These are phyloP conservation scores for Sigmodon hispidus DNA, from an alignment of 2,113 vertebrate genomes.

Conservation along the genomic window DNA sequence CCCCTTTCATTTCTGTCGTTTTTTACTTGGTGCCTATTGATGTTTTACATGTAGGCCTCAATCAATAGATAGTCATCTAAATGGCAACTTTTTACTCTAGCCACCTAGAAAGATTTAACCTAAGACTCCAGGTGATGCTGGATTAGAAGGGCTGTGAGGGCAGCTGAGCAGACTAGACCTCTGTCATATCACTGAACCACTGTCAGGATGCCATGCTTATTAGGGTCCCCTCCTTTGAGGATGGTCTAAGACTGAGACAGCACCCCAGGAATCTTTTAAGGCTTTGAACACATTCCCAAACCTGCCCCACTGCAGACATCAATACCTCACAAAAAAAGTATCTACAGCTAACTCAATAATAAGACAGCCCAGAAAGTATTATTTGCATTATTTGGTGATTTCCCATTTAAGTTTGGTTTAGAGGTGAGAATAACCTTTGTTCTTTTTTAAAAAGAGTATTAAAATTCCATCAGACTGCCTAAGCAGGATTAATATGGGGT, in stretches of 20 bases:
- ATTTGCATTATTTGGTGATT: not conserved
- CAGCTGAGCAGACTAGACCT: not conserved
- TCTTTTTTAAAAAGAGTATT: slow-evolving; percentile 32
- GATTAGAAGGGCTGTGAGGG: not conserved
- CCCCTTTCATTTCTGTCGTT: not conserved
- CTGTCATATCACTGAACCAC: not conserved
- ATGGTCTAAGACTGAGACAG: not conserved
- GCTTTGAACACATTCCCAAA: not conserved
- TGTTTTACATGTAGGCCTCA: not conserved
- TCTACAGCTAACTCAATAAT: not conserved
- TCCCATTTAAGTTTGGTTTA: not conserved
- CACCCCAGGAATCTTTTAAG: not conserved
- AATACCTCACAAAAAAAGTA: not conserved
- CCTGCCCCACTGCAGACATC: not conserved
- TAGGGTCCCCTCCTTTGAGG: not conserved
- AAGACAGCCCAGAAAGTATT: slow-evolving; percentile 31
- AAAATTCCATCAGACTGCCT: slow-evolving; percentile 27
- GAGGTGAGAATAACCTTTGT: slow-evolving; percentile 39
- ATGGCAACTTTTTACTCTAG: not conserved
- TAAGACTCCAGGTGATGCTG: not conserved
- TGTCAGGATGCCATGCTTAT: not conserved
- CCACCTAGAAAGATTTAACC: not conserved
- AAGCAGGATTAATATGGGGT: slow-evolving; percentile 14
- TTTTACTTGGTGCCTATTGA: not conserved
- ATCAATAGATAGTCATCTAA: not conserved